Evolutionary conservation across 2,113 vertebrate genomes (phyloP).

Genomic region (Hylia prasina): DNA sequence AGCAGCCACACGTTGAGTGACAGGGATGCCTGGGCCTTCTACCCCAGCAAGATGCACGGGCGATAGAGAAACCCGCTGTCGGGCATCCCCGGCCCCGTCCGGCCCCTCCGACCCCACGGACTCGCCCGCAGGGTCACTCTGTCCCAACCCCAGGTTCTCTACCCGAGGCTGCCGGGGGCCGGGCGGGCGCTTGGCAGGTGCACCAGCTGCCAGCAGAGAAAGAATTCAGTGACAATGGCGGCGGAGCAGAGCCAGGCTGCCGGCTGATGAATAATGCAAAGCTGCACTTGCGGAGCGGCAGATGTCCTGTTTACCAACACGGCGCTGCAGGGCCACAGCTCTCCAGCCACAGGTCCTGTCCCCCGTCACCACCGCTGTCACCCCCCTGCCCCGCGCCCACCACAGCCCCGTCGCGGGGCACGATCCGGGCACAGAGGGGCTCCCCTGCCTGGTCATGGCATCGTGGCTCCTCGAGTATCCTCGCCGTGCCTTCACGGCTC

Average conservation of each 20-base stretch:
- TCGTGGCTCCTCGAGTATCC: not conserved
- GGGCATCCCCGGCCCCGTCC: not conserved
- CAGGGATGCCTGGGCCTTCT: not conserved
- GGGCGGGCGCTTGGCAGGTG: not conserved
- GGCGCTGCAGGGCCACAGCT: not conserved
- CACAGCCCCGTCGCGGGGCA: not conserved
- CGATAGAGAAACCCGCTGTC: not conserved
- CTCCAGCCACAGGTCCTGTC: not conserved
- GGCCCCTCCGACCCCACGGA: accelerated
- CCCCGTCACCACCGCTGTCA: not conserved
- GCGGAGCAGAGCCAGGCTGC: not conserved
- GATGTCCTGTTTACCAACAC: not conserved
- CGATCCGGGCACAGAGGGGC: not conserved
- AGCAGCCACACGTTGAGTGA: conserved; percentile 32
- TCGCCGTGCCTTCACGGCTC: not conserved
- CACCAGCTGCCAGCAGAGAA: not conserved
- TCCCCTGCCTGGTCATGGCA: accelerated
- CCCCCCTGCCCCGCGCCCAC: not conserved
- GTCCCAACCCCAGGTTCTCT: not conserved
- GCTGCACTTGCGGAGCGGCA: not conserved
- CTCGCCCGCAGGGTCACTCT: not conserved
- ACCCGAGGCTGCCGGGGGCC: not conserved
- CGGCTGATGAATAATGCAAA: conserved; percentile 40
- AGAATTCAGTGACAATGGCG: conserved; percentile 18
- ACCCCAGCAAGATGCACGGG: accelerated